Evolutionary conservation across 2,888 invertebrate species (phyloP), one percentile per base, ranked within the genome.

Genomic region (Drosophila cognata): DNA sequence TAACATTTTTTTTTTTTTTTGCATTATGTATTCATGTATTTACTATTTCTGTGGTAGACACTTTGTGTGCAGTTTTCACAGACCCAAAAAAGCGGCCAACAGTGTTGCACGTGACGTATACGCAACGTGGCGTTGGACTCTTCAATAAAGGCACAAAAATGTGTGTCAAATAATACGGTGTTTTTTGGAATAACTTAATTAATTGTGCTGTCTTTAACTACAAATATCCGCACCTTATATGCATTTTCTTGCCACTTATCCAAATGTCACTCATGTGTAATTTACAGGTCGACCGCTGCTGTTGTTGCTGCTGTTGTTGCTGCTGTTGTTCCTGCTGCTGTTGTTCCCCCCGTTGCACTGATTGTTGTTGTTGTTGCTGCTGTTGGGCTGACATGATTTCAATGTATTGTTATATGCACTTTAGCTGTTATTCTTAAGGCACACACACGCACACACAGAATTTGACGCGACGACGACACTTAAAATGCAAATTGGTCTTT

Each of bases 41-140:
- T 11, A 35, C 3, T 50, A 25, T 36, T 55, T 33, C n/a, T 38
- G 16, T 46, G 33, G 8, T 21, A n/a, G n/a, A 11, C 46, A n/a
- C 25, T 36, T 10, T 10, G 33, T 28, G n/a, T 52, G 48, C 31
- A 33, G 29, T 66, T 51, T 56, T n/a, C 35, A 10, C 29, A 53
- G 7, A 21, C 11, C 41, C 46, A 33, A 74, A 65, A 64, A 65
- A 29, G 61, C 33, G 28, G 29, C n/a, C 36, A 31, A 59, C 28
- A 60, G 38, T 50, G 56, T 58, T 56, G 77, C 71, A 80, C 75
- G 84, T 87, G 84, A 75, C 75, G 87, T 75, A 80, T 84, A 78
- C 87, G 75, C 84, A 82, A 87, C 78, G 73, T 76, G 78, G 62
- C 61, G 50, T 43, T 38, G 38, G 52, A 16, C 43, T 52, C 35